phyloP scores from a whole-genome alignment of 2,797 vertebrate species.

The Pseudocheirus occidentalis region DNA sequence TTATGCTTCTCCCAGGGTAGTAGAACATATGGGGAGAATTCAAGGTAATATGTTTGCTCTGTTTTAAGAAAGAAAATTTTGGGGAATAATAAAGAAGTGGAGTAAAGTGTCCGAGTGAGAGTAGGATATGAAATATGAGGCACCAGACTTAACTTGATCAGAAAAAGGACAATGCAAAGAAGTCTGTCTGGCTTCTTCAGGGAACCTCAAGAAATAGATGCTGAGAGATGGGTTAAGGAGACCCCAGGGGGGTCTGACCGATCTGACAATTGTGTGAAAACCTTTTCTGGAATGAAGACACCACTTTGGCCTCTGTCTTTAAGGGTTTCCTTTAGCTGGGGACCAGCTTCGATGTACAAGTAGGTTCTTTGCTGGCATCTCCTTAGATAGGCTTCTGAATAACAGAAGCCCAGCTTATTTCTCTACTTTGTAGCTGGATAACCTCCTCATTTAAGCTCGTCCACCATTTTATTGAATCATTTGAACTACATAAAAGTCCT shows the following conservation, averaged over 20 bases:
- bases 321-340: neutral
- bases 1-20: neutral
- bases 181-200: neutral
- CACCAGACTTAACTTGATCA: neutral
- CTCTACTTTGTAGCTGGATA: neutral
- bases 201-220: neutral
- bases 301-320: neutral
- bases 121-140: neutral
- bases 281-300: neutral
- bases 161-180: neutral
- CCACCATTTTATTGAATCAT: neutral
- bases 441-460: neutral
- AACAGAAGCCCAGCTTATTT: neutral
- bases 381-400: neutral
- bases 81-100: slow-evolving; percentile 1
- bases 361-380: neutral
- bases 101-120: neutral
- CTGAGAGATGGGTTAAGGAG: neutral
- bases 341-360: neutral
- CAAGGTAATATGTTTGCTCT: neutral
- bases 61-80: slow-evolving; percentile 29
- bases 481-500: neutral
- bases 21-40: neutral
- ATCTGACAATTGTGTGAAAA: neutral
- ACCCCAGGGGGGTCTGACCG: neutral